Evolutionary conservation across 2,797 vertebrate species (phyloP), one percentile per base, ranked within the genome.

Genomic region (Aulostomus chinensis): DNA sequence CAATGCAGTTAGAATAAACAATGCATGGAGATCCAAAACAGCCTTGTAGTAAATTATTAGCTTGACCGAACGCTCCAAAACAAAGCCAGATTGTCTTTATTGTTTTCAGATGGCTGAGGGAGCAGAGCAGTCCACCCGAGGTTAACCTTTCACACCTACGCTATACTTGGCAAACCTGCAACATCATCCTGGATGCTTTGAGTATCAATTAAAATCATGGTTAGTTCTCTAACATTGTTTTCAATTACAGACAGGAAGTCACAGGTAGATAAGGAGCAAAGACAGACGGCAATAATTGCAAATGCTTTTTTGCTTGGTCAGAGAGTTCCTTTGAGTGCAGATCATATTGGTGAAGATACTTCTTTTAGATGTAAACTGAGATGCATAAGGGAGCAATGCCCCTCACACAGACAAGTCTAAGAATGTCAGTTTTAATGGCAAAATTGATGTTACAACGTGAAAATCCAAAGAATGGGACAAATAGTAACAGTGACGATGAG

Each of bases 61-160:
- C 35, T 42, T 28, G 17, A n/a, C 17, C 14, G 17, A 46, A 31
- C 9, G 15, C 35, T 53, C 43, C 41, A 52, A 58, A 52, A 76
- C 59, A 80, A 81, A 71, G 59, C 38, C 24, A 57, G 25, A 32
- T 17, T 61, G 63, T 76, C 33, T 39, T 58, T 11, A 20, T 65
- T 39, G 21, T 42, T 70, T 56, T 52, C 48, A 49, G 68, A 57
- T 48, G 50, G 46, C 40, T 41, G 56, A 38, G 34, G 40, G 49
- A 68, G 35, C 32, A 20, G 8, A 9, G 21, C 28, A 22, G 48
- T 57, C 48, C 35, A 31, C 48, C 36, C 31, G 1, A 52, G 21
- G 31, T 8, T 76, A 60, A 72, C 55, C 73, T 79, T 72, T 72
- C 45, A 52, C n/a, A n/a, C 41, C 53, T 63, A 54, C 62, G 58